Conservation (phyloP, 2,113 vertebrate species). For the Triplophysa dalaica region DNA sequence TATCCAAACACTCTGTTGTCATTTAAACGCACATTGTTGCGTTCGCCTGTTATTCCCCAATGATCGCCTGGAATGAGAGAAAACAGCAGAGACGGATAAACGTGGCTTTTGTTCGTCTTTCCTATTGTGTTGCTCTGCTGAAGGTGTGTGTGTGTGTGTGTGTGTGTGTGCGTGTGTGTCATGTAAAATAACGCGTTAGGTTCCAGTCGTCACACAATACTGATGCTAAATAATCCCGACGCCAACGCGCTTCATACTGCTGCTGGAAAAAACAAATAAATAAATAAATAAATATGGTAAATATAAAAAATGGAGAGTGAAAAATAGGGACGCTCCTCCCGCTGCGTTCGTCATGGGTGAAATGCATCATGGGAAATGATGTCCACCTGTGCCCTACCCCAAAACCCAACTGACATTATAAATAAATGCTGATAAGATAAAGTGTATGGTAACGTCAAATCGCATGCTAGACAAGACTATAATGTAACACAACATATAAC, state of each 20-base stretch:
- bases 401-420: neutral
- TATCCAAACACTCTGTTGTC: neutral
- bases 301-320: constrained; percentile 62
- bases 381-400: constrained; percentile 14
- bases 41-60: neutral
- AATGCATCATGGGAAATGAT: constrained; percentile 58
- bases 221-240: constrained; percentile 53
- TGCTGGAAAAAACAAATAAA: constrained; percentile 54
- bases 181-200: constrained; percentile 31
- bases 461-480: too few relatives aligned
- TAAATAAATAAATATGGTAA: constrained; percentile 65
- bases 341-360: constrained; percentile 36
- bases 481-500: too few relatives aligned
- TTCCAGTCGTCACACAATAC: neutral
- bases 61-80: constrained; percentile 36
- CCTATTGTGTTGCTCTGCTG: constrained; percentile 57
- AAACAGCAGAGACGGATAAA: constrained; percentile 38
- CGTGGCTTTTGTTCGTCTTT: constrained; percentile 60
- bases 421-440: too few relatives aligned
- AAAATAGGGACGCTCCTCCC: constrained; percentile 50
- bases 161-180: constrained; percentile 27
- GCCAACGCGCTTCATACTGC: constrained; percentile 56
- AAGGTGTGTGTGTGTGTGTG: constrained; percentile 37
- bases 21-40: neutral
- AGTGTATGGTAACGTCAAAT: too few relatives aligned